phyloP scores from a whole-genome alignment of 2,888 invertebrate genomes.

The Phytoseiulus persimilis region DNA sequence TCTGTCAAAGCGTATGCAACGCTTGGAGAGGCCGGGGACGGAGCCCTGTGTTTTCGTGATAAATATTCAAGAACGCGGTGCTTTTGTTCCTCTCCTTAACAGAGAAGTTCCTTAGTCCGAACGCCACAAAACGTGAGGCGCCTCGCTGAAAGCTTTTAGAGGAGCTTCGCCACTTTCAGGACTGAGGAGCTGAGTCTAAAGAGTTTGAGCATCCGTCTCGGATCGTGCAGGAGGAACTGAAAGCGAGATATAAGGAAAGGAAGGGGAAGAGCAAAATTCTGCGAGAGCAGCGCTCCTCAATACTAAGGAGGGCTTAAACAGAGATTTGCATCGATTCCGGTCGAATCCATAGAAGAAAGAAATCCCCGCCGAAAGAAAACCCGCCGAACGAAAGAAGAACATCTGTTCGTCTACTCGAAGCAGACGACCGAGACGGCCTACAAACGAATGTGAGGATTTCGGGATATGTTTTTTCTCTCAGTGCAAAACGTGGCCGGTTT shows the following conservation, averaged over 20 bases:
- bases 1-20: too few relatives aligned
- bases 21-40: too few relatives aligned
- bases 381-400: neutral
- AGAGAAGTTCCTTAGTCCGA: neutral
- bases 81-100: neutral
- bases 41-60: too few relatives aligned
- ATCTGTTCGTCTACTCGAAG: neutral
- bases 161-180: neutral
- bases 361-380: neutral
- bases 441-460: neutral
- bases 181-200: neutral
- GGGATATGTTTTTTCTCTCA: neutral
- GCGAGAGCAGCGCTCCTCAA: neutral
- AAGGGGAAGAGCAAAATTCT: neutral
- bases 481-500: neutral
- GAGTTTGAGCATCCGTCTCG: neutral
- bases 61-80: neutral
- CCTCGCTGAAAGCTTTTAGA: neutral
- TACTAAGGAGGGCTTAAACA: neutral
- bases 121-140: neutral
- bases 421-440: neutral
- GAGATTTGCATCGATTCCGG: neutral
- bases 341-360: neutral
- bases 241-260: neutral
- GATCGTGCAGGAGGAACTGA: neutral